Base-by-base conservation (phyloP, 2,888 invertebrate genomes). In the Crioceris asparagi region DNA sequence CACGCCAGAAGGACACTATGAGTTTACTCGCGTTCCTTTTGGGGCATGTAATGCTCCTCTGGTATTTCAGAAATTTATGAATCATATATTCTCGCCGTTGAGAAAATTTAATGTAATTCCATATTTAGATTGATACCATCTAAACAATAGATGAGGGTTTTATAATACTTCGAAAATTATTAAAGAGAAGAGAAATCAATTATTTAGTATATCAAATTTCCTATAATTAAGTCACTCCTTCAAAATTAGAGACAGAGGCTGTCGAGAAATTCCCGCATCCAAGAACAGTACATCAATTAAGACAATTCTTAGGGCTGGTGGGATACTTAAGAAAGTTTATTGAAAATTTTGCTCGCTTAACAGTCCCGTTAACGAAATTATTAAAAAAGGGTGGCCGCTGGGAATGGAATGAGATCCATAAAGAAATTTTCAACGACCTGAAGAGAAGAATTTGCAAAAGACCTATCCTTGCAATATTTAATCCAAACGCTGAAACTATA, bases 381-480 rank as follows among this genome's bases (percentile, higher is more conserved):
- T 14, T 30, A 4, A 30, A 30, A 7, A 47, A 44, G 29, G 30
- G 30, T 12, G 21, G 21, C 7, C n/a, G 10, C 5, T 47, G 39
- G 45, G 14, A 14, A 11, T 48, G 45, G 44, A 21, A 12, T 11
- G 17, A 40, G 16, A n/a, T 14, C 2, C 29, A 38, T 10, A 37
- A 38, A 7, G 15, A 25, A 6, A 29, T 32, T 19, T 41, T 39
- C 10, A 26, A 36, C 10, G n/a, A 14, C 15, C 30, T 30, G 30
- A 36, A 39, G 5, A 17, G 11, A 31, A 14, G 10, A 8, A 17
- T 36, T 3, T 12, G 8, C 11, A 14, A 38, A 4, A 19, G 39
- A 29, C 43, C 45, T 15, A 39, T 44, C 12, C 32, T 45, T 16
- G 18, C 21, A 14, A 27, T 47, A n/a, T 47, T 39, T 35, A 32